A percentile compares a stretch with the other conserved stretches of the same genome.
These are phyloP conservation scores for Seriola dumerili DNA, from an alignment of 2,113 vertebrate species.

Conservation along the genomic window DNA sequence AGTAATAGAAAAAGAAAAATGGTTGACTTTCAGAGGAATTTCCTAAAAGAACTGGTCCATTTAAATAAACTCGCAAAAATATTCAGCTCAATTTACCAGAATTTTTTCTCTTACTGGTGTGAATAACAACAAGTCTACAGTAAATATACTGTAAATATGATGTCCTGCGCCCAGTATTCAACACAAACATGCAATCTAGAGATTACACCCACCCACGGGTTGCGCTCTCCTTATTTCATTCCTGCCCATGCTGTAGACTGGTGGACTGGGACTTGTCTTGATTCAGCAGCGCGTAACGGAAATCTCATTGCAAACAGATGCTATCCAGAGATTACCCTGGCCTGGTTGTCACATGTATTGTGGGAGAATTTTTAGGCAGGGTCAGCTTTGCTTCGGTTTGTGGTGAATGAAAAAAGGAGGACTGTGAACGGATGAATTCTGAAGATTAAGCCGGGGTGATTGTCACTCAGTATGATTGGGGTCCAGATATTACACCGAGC, in stretches of 20 bases:
- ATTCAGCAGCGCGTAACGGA: conserved; percentile 51
- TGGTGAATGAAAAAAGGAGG: neutral
- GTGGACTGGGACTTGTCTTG: conserved; percentile 21
- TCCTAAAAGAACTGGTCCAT: neutral
- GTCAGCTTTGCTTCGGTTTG: conserved; percentile 7
- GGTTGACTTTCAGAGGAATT: neutral
- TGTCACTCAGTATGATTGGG: conserved; percentile 29
- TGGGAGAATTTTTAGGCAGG: neutral
- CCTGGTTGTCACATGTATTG: neutral
- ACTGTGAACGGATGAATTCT: neutral
- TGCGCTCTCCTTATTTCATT: conserved; percentile 39
- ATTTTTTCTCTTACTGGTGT: neutral
- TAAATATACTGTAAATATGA: conserved; percentile 32
- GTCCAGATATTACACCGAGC: conserved; percentile 36
- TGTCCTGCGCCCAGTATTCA: conserved; percentile 20
- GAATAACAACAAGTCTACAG: neutral
- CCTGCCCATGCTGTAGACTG: neutral
- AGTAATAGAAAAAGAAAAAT: neutral
- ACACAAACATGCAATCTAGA: conserved; percentile 35
- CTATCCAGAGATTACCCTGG: conserved; percentile 53
- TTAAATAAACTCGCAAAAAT: no score
- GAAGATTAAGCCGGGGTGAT: conserved; percentile 24
- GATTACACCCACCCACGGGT: conserved; percentile 21
- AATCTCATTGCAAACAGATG: conserved; percentile 62
- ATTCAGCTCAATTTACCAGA: no score